Percentiles rank a stretch among this genome's conserved stretches.
Conservation (phyloP, 2,888 invertebrate species). For the Ephialtes manifestator region DNA sequence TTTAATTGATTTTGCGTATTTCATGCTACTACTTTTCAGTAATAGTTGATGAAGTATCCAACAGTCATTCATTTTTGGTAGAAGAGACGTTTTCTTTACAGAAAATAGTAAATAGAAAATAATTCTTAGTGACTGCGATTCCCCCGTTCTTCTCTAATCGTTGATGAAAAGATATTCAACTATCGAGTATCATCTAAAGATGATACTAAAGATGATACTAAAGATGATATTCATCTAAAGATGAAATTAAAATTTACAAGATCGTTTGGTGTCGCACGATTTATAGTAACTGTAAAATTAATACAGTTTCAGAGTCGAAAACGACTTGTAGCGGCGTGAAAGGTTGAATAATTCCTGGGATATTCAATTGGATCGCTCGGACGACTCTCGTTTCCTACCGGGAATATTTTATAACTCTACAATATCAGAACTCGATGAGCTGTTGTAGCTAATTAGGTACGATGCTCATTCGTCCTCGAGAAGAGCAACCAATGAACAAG, state of each 20-base stretch:
- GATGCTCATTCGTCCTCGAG: slow-evolving; percentile 16
- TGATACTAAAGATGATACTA: no score
- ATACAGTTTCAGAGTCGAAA: slow-evolving; percentile 1
- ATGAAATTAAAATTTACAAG: no score
- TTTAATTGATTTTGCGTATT: no score
- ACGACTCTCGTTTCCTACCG: neutral
- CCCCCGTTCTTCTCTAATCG: no score
- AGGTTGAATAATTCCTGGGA: slow-evolving; percentile 28
- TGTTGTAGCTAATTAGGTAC: slow-evolving; percentile 37
- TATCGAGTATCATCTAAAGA: no score
- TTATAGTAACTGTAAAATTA: slow-evolving; percentile 20
- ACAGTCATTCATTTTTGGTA: no score
- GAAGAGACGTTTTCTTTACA: no score
- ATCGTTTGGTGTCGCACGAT: neutral
- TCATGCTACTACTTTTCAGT: no score
- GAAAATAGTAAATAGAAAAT: no score
- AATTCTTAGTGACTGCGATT: no score
- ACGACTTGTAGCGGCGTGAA: neutral
- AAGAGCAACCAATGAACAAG: slow-evolving; percentile 30
- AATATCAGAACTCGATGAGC: slow-evolving; percentile 1
- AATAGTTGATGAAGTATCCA: no score
- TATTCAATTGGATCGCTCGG: slow-evolving; percentile 17
- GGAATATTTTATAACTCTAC: slow-evolving; percentile 36
- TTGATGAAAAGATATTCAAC: neutral
- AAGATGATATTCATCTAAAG: no score